These are phyloP conservation scores for Coenobita brevimanus DNA, from an alignment of 1,140 invertebrate species.

Conservation along the genomic window DNA sequence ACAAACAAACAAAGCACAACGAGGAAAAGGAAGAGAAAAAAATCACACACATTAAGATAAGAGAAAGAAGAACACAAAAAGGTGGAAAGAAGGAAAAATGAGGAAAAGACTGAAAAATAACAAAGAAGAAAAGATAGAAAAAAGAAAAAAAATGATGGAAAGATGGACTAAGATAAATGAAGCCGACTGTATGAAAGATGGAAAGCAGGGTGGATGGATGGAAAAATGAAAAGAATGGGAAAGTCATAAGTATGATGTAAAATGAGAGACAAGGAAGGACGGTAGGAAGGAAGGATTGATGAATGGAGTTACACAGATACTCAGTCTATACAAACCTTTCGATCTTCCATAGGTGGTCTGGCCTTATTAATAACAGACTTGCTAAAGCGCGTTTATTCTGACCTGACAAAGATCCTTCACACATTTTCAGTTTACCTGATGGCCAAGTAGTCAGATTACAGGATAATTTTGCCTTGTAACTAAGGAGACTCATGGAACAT, in stretches of 20 bases:
- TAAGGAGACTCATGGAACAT: no score
- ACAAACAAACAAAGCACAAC: neutral
- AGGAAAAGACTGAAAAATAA: neutral
- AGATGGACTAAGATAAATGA: neutral
- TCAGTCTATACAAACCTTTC: no score
- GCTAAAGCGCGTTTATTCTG: no score
- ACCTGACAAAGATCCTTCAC: no score
- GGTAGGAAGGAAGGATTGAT: neutral
- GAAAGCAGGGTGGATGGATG: neutral
- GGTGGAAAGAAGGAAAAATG: neutral
- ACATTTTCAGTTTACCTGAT: no score
- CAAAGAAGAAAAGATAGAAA: neutral
- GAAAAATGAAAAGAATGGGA: neutral
- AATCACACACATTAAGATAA: neutral
- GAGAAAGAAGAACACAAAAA: neutral
- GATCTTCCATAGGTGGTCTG: no score
- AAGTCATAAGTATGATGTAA: no score
- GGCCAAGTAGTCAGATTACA: no score
- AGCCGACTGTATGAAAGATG: neutral
- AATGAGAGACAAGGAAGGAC: neutral
- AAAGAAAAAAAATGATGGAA: neutral
- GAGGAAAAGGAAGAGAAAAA: neutral
- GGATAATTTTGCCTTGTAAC: no score
- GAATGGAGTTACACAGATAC: no score
- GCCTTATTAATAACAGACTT: no score